phyloP scores from a whole-genome alignment of 2,888 invertebrate species.

The Scaptomyza caliginosa region DNA sequence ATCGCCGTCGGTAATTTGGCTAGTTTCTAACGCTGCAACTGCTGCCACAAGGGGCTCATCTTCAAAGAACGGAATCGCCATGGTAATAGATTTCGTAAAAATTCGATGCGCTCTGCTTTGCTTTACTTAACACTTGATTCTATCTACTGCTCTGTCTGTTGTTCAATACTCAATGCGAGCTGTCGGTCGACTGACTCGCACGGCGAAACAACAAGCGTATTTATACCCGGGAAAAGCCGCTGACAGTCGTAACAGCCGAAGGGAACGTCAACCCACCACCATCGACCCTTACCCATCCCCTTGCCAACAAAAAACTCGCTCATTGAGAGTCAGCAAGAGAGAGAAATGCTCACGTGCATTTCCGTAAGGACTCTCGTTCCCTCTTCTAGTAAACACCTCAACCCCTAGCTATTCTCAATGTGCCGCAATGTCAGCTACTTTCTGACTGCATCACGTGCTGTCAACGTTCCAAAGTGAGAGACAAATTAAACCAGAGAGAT shows the following conservation, averaged over 20 bases:
- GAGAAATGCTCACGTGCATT: constrained; percentile 39
- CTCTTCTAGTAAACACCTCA: constrained; percentile 15
- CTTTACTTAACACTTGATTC: constrained; percentile 5
- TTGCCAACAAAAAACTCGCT: neutral
- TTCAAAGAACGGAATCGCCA: constrained; percentile 83
- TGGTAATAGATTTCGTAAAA: constrained; percentile 55
- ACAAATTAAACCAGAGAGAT: neutral
- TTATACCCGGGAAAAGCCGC: constrained; percentile 72
- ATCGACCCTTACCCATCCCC: constrained; percentile 60
- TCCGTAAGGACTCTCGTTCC: constrained; percentile 38
- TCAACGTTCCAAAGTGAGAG: constrained; percentile 34
- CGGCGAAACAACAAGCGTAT: constrained; percentile 47
- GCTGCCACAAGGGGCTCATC: constrained; percentile 61
- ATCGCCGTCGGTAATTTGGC: constrained; percentile 61
- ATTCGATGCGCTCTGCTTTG: constrained; percentile 4
- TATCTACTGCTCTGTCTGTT: neutral
- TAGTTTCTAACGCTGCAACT: constrained; percentile 34
- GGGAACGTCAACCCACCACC: constrained; percentile 44
- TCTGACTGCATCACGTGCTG: constrained; percentile 68
- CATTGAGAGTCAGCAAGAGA: constrained; percentile 5
- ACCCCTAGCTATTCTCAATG: constrained; percentile 29
- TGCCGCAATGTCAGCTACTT: constrained; percentile 69
- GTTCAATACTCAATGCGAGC: constrained; percentile 44
- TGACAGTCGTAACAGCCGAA: constrained; percentile 34
- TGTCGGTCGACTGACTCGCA: constrained; percentile 63